Base-by-base conservation (phyloP, 2,888 invertebrate genomes). In the Heteromyza rotundicornis region DNA sequence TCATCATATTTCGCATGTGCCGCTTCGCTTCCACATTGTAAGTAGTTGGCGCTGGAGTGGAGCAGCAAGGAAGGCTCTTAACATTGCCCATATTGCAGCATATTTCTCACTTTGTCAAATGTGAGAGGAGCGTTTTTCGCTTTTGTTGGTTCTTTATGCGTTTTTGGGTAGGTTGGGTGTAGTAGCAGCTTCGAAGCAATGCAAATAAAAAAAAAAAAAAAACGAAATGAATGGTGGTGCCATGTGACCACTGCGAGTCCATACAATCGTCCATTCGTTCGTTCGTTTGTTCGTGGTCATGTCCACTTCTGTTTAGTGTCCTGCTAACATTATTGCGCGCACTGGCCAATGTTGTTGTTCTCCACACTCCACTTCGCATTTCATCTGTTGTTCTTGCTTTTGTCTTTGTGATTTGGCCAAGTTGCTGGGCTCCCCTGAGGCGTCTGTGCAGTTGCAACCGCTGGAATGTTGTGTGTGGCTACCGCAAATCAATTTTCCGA, bases 1-100 rank as follows among this genome's bases (percentile, higher is more conserved):
- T 82, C 82, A 82, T 82, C 81, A 81, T 82, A 82, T 82, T 80
- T 82, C 73, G 71, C 72, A 70, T 27, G 44, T 61, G 47, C 73
- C 68, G 64, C 67, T 51, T 36, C 10, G 58, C 36, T 24, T 52
- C 52, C 22, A 22, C 50, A n/a, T 22, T 47, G 20, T 14, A 22
- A n/a, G 17, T 35, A 16, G 51, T 23, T 27, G 47, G 40, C 27
- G 36, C 40, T 24, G 52, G 35, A 19, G 40, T 47, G 56, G 49
- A 10, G 27, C 5, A 27, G 5, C 27, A 10, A 27, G 27, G 27
- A 27, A 10, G n/a, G n/a, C n/a, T 63, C 62, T 70, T 64, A 7
- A 40, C 8, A 40, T 40, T 8, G 40, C n/a, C 40, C 47, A 47
- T 47, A 19, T 47, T 70, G 36, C 55, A 14, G 68, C 71, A 70